phyloP scores from a whole-genome alignment of 2,113 vertebrate genomes.

The Caloenas nicobarica region DNA sequence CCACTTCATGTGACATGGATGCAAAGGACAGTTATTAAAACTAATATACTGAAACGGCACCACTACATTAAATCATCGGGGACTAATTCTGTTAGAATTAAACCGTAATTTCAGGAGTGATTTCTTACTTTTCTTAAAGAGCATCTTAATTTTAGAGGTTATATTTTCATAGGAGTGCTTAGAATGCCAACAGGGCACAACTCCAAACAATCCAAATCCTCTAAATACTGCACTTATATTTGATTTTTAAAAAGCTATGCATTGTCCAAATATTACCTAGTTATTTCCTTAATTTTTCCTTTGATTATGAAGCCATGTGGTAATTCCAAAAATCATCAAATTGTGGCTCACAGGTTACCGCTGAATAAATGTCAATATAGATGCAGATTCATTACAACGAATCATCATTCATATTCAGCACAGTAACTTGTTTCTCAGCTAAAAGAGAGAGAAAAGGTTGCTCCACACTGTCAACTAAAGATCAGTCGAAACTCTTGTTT shows the following conservation, averaged over 20 bases:
- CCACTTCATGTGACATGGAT: neutral
- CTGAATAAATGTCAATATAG: neutral
- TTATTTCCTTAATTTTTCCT: neutral
- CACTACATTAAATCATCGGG: neutral
- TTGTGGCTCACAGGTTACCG: neutral
- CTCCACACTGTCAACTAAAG: neutral
- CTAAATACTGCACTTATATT: neutral
- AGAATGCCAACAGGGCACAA: accelerated
- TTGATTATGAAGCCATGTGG: neutral
- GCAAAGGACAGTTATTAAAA: neutral
- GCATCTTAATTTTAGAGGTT: neutral
- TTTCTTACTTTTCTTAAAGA: neutral
- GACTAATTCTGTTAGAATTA: neutral
- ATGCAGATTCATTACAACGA: neutral
- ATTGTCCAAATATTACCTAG: neutral
- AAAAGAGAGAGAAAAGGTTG: neutral
- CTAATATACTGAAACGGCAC: neutral
- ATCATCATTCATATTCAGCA: neutral
- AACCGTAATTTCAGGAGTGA: neutral
- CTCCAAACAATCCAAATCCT: neutral
- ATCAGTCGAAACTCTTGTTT: neutral
- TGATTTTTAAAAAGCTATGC: neutral
- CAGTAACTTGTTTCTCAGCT: neutral
- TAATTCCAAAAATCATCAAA: neutral
- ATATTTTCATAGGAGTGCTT: neutral